These are phyloP conservation scores for Clarias pachynema DNA, from an alignment of 2,797 vertebrate genomes.

Conservation along the genomic window DNA sequence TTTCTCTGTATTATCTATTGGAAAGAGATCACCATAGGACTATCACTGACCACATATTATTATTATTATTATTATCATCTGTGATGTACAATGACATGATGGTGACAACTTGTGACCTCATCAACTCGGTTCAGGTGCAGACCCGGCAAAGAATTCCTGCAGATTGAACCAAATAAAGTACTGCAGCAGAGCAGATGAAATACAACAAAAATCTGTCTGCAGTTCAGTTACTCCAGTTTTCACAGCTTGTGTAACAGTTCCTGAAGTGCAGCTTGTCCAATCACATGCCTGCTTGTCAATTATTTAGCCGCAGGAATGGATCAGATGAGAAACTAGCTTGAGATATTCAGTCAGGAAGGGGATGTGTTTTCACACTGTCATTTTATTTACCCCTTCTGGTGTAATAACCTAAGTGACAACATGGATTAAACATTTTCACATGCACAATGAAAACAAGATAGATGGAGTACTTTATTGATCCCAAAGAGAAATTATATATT, in stretches of 20 bases:
- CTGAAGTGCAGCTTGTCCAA: background rate
- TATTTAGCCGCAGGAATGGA: background rate
- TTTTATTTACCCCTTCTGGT: background rate
- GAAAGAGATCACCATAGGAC: background rate
- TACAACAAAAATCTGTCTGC: background rate
- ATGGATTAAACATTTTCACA: background rate
- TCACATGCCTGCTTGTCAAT: background rate
- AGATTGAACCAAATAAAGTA: background rate
- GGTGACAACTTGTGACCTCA: background rate
- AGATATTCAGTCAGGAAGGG: background rate
- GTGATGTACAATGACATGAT: background rate
- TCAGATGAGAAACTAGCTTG: background rate
- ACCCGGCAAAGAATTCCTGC: background rate
- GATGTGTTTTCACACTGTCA: background rate
- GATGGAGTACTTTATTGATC: too few species aligned
- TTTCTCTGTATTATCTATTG: background rate
- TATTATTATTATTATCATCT: too few species aligned
- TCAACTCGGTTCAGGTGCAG: background rate
- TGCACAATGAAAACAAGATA: too few species aligned
- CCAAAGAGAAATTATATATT: too few species aligned
- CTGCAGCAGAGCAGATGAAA: background rate
- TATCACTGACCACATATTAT: background rate
- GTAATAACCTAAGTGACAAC: background rate
- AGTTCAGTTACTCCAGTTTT: background rate
- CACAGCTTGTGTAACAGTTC: background rate